Base-by-base conservation (phyloP, 2,113 vertebrate species). In the Excalfactoria chinensis region DNA sequence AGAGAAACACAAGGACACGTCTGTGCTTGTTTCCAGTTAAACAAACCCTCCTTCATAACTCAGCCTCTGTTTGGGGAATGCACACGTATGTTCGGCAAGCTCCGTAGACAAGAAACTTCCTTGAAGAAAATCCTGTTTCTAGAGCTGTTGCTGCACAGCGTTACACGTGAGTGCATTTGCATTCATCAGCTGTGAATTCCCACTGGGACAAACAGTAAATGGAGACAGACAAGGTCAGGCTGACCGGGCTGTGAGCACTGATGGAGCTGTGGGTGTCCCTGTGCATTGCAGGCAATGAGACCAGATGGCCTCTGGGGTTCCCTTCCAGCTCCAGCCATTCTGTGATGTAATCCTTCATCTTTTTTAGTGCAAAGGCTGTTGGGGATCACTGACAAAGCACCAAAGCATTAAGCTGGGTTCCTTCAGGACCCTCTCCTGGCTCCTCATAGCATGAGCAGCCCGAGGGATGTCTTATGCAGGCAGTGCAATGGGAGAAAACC, bases 41-140 rank as follows among this genome's bases (percentile, higher is more conserved):
- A 89, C 81, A 84, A 62, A 51, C 75, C 77, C 76, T 14, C 74
- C 88, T 90, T 92, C 68, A n/a, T 73, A 62, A 69, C 68, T 68
- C 1, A 90, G 79, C 63, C 30, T 0, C 51, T 44, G 0, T 35
- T 78, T 82, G 86, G 55, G 86, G 71, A 79, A 48, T 7, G 26
- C n/a, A 19, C 23, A 3, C 43, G 28, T 90, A 76, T 88, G 86
- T 69, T 86, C 64, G 25, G 0, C 25, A 84, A 46, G 34, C 11
- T 89, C 21, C 41, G 23, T 2, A 51, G 12, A 12, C 5, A 25
- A 17, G 49, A 28, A n/a, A 9, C 76, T 90, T 92, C 89, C 86
- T 84, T 80, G 80, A 69, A 68, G 79, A 71, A 78, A 76, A 80
- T 71, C 63, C 68, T 72, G 48, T 2, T 87, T 58, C 55, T 9